Evolutionary conservation across 2,113 vertebrate genomes (phyloP), one percentile per base, ranked within the genome.

Genomic region (Scytalopus superciliaris): DNA sequence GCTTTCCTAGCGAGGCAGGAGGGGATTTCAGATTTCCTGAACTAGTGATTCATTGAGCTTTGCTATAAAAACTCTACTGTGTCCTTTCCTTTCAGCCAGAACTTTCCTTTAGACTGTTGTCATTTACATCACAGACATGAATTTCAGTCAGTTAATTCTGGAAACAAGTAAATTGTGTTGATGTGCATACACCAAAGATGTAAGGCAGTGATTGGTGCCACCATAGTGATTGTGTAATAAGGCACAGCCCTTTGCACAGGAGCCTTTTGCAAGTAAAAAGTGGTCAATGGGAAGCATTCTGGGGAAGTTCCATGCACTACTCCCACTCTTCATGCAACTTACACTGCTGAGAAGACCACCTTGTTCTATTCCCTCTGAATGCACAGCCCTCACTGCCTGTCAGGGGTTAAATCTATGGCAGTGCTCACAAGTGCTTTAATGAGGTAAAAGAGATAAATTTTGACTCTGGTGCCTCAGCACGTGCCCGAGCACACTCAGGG

Each of bases 351-450:
- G 64, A 8, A 55, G 27, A 27, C 30, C 35, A 31, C 30, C 39
- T 82, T 62, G 25, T 7, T 66, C 64, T 31, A 24, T 2, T 91
- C 81, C 49, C 68, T 42, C 37, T 42, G 49, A 76, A 40, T 3
- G 23, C 31, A 15, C 12, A n/a, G 33, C 27, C n/a, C 49, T 82
- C 44, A 37, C 63, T 75, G 35, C 14, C 0, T 30, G 28, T 19
- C 12, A 66, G 14, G 78, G 56, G 40, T 63, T 56, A 83, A 73
- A 35, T 52, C 49, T 45, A 12, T 9, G 35, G 64, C 33, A 84
- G n/a, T 7, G 39, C 52, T 81, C 52, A 47, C 0, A 0, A 47
- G 22, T 19, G 1, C 39, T 33, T 42, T 68, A 78, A n/a, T 64
- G 35, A 67, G 15, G 28, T 9, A 62, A 68, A 75, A 86, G 35